These are phyloP conservation scores for Ochropleura plecta DNA, from an alignment of 2,888 invertebrate genomes.

Conservation along the genomic window DNA sequence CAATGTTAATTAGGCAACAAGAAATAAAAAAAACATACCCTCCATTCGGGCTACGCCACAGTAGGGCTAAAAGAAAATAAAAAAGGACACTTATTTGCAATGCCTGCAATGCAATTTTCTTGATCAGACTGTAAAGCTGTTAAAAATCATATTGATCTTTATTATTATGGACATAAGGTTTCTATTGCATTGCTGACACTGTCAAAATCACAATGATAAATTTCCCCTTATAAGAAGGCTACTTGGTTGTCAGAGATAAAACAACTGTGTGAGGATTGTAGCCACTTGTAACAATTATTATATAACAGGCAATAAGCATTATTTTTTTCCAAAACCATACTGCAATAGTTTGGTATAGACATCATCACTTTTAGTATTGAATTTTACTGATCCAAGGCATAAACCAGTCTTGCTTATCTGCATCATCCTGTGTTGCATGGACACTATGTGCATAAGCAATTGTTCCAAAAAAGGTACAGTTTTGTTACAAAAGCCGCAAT, in stretches of 20 bases:
- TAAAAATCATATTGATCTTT: neutral
- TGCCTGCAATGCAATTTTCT: neutral
- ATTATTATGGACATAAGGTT: neutral
- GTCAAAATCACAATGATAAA: neutral
- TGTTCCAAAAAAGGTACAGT: slow-evolving; percentile 72
- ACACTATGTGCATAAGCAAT: slow-evolving; percentile 54
- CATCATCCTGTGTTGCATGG: slow-evolving; percentile 21
- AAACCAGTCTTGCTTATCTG: neutral
- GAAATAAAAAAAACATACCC: neutral
- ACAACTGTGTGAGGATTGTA: neutral
- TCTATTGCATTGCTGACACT: neutral
- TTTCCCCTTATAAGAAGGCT: neutral
- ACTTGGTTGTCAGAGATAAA: neutral
- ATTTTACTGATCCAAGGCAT: neutral
- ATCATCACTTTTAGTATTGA: slow-evolving; percentile 20
- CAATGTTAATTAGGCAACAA: too few relatives aligned
- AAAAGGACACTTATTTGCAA: neutral
- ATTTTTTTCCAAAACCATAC: slow-evolving; percentile 19
- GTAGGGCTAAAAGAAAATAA: neutral
- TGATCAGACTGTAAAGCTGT: neutral
- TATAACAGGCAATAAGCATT: neutral
- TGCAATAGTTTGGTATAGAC: slow-evolving; percentile 26
- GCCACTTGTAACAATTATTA: neutral
- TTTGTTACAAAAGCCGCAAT: slow-evolving; percentile 80
- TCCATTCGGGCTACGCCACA: neutral